phyloP scores from a whole-genome alignment of 1,140 invertebrate species.

The Grapholita molesta region DNA sequence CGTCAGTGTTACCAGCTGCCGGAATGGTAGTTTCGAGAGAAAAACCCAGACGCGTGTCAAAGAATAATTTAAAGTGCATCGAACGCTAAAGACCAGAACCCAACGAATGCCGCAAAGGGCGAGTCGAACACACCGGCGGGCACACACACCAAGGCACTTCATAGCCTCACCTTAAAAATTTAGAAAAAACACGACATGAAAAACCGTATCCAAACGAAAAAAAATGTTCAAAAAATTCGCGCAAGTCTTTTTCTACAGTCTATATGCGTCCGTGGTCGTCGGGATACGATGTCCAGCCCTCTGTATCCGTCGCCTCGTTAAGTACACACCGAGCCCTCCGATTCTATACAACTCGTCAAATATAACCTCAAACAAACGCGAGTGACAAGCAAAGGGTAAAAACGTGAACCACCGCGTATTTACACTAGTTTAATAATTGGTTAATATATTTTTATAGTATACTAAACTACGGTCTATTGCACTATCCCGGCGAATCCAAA shows the following conservation, averaged over 20 bases:
- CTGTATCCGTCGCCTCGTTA: conserved; percentile 44
- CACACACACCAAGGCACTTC: conserved; percentile 54
- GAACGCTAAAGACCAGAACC: neutral
- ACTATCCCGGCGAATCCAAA: conserved; percentile 72
- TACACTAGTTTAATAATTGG: conserved; percentile 25
- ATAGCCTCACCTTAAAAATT: conserved; percentile 44
- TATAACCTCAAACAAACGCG: conserved; percentile 17
- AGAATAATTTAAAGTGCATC: neutral
- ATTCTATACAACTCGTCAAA: neutral
- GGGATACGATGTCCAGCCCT: conserved; percentile 53
- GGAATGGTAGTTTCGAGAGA: neutral
- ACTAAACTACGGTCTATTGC: conserved; percentile 62
- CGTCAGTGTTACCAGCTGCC: neutral
- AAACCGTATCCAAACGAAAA: conserved; percentile 69
- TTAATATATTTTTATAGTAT: conserved; percentile 33
- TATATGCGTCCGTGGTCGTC: conserved; percentile 65
- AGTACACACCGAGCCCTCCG: conserved; percentile 42
- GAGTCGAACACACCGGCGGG: conserved; percentile 14
- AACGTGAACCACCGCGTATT: conserved; percentile 19
- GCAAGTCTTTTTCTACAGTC: conserved; percentile 74
- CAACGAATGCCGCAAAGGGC: neutral
- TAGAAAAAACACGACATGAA: conserved; percentile 66
- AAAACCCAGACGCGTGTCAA: neutral
- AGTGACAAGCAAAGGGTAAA: conserved; percentile 19
- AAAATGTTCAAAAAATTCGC: conserved; percentile 68